These are phyloP conservation scores for Athetis lepigone DNA, from an alignment of 2,888 invertebrate genomes.

Conservation along the genomic window DNA sequence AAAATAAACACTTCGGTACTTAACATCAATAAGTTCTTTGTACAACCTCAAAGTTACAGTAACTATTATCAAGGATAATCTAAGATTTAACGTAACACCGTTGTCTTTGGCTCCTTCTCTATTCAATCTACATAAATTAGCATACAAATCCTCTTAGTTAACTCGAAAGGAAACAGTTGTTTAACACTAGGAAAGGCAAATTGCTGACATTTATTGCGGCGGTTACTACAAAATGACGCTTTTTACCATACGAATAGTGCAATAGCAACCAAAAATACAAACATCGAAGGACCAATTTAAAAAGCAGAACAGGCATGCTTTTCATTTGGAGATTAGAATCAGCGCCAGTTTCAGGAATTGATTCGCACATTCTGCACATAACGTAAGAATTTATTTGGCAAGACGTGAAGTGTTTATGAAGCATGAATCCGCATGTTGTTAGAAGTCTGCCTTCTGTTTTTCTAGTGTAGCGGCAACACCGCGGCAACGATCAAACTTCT, in stretches of 20 bases:
- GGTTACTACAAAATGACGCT: slow-evolving; percentile 66
- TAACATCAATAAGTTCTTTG: background rate
- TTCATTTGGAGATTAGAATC: slow-evolving; percentile 1
- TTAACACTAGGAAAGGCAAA: slow-evolving; percentile 64
- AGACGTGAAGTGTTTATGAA: background rate
- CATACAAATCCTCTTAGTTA: slow-evolving; percentile 51
- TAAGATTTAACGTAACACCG: background rate
- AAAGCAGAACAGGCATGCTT: background rate
- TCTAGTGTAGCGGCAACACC: background rate
- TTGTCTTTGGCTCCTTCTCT: slow-evolving; percentile 1
- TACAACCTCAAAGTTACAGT: background rate
- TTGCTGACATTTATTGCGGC: slow-evolving; percentile 68
- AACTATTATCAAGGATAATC: too few relatives aligned
- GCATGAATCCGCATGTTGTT: background rate
- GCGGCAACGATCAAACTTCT: slow-evolving; percentile 73
- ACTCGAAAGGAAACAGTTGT: slow-evolving; percentile 62
- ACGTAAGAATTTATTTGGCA: background rate
- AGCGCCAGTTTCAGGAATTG: background rate
- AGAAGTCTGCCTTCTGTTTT: slow-evolving; percentile 29
- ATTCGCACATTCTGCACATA: background rate
- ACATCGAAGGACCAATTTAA: slow-evolving; percentile 10
- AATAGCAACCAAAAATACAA: slow-evolving; percentile 30
- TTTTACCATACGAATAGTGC: slow-evolving; percentile 64
- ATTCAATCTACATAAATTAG: slow-evolving; percentile 42
- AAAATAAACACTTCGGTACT: too few relatives aligned